Evolutionary conservation across 2,888 invertebrate species (phyloP).

Genomic region (Spilosoma lubricipeda): DNA sequence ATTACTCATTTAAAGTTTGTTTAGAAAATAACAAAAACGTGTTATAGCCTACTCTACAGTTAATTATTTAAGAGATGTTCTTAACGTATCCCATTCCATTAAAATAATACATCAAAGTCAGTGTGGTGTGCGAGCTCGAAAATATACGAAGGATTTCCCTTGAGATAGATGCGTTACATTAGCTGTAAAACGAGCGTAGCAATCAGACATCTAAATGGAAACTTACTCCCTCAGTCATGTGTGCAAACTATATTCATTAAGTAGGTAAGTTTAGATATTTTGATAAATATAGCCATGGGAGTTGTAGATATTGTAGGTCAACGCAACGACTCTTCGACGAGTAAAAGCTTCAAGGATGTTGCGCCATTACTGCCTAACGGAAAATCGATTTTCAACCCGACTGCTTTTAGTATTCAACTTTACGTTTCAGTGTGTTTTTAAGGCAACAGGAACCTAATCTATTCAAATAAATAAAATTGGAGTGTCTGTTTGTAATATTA

Average conservation of each 20-base stretch:
- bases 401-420: constrained; percentile 8
- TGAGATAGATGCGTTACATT: constrained; percentile 28
- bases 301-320: constrained; percentile 6
- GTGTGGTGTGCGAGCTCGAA: constrained; percentile 20
- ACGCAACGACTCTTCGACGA: neutral
- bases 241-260: neutral
- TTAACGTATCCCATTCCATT: neutral
- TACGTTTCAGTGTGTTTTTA: neutral
- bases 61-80: neutral
- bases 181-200: constrained; percentile 19
- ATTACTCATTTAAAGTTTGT: constrained; percentile 25
- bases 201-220: constrained; percentile 7
- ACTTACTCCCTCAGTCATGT: neutral
- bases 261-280: neutral
- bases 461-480: no score
- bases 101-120: constrained; percentile 22
- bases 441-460: neutral
- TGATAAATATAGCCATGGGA: neutral
- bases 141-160: constrained; percentile 22
- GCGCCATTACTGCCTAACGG: neutral
- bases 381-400: constrained; percentile 16
- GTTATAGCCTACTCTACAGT: no score
- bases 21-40: neutral
- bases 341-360: constrained; percentile 16
- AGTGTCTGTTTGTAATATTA: no score